Conservation (phyloP, 2,113 vertebrate genomes). For the Lepus americanus region DNA sequence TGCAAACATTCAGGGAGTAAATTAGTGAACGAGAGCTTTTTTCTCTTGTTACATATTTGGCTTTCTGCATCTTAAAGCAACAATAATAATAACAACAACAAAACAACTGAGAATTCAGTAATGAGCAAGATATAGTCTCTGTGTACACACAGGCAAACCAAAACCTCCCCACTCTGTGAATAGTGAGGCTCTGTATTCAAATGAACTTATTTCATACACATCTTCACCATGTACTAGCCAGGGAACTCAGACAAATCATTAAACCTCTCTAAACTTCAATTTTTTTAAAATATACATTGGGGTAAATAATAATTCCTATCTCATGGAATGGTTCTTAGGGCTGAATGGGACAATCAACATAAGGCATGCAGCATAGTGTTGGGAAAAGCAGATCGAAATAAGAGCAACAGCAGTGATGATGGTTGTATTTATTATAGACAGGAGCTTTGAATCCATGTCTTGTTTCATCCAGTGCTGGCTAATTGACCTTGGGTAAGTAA, state of each 20-base stretch:
- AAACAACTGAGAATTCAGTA: background rate
- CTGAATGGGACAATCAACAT: background rate
- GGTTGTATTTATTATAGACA: background rate
- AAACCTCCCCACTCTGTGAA: no score
- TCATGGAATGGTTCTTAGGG: background rate
- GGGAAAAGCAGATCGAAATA: background rate
- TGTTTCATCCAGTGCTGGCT: background rate
- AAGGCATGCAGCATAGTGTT: background rate
- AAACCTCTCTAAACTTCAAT: background rate
- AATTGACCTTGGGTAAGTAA: background rate
- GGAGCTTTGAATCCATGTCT: background rate
- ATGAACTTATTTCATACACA: background rate
- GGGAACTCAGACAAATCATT: background rate
- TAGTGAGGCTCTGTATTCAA: background rate
- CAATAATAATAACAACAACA: no score
- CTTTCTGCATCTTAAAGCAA: no score
- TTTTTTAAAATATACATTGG: background rate
- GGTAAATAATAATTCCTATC: background rate
- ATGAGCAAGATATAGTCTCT: background rate
- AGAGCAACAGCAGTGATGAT: fast-evolving
- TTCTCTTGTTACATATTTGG: no score
- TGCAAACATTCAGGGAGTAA: no score
- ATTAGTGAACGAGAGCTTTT: no score
- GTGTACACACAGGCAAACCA: fast-evolving
- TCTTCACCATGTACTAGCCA: background rate